Base-by-base conservation (phyloP, 2,888 invertebrate genomes). In the Spodoptera littoralis region DNA sequence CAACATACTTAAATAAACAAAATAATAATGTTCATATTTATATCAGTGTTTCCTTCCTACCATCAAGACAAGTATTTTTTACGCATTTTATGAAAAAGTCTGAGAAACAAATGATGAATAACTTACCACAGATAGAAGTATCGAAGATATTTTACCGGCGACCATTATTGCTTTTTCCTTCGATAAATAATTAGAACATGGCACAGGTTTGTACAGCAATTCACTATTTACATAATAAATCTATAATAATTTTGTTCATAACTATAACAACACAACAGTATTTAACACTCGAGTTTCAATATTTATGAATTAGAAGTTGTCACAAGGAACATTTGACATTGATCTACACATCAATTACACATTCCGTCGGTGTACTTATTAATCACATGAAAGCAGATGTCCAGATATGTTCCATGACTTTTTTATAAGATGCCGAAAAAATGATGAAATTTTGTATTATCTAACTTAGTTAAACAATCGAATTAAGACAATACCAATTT, bases 341-440 rank as follows among this genome's bases (percentile, higher is more conserved):
- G 47, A 73, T 48, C 43, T 58, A 69, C 54, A 65, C 73, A 72
- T 65, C 30, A 65, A 76, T 72, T 70, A 73, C 73, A 73, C 77
- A 79, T 75, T 76, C 70, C 69, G 65, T 64, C 70, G 60, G 56
- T 65, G 53, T 70, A 48, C 82, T 86, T 84, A 82, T 80, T 86
- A 86, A 85, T 86, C 84, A 84, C 84, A 83, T 81, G 82, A 84
- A 83, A 84, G 77, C 76, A 77, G 85, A 82, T 84, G 84, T 81
- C 83, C 83, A 81, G 83, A 84, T 82, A 83, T 75, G 79, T 83
- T 81, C 79, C 82, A 81, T 84, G 80, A 72, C 79, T 80, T 77
- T 77, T 77, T 76, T 80, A 78, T 70, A 79, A 80, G 79, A 82
- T 73, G 70, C 62, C 63, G 58, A 45, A 73, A 30, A 61, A 65